Evolutionary conservation across 1,140 invertebrate species (phyloP).

Genomic region (Mylabris phalerata): DNA sequence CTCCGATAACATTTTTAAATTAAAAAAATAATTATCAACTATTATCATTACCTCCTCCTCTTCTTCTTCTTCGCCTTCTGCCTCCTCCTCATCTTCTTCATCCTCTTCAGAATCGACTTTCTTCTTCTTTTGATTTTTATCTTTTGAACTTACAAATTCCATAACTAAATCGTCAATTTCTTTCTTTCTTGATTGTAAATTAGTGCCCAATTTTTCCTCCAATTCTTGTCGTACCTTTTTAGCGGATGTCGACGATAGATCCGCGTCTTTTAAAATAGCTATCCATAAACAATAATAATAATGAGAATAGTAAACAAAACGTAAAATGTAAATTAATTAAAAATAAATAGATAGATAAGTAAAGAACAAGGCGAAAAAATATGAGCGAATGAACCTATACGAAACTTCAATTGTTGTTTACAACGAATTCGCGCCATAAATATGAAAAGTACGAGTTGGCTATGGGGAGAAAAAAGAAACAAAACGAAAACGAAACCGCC

Average conservation of each 20-base stretch:
- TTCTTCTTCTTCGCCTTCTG: constrained; percentile 45
- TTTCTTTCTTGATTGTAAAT: constrained; percentile 70
- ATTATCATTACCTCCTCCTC: constrained; percentile 42
- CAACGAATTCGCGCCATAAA: too few relatives aligned
- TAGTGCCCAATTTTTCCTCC: constrained; percentile 71
- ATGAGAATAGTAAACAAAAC: too few relatives aligned
- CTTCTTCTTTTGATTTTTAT: constrained; percentile 48
- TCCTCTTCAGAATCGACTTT: constrained; percentile 49
- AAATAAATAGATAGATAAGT: too few relatives aligned
- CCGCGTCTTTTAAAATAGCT: constrained; percentile 84
- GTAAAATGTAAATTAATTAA: too few relatives aligned
- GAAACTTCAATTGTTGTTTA: too few relatives aligned
- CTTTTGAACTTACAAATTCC: constrained; percentile 60
- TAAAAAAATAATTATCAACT: too few relatives aligned
- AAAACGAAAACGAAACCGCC: too few relatives aligned
- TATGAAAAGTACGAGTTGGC: too few relatives aligned
- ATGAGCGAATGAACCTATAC: too few relatives aligned
- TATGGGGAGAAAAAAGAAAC: too few relatives aligned
- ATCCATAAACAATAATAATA: constrained; percentile 35
- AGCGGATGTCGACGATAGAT: constrained; percentile 73
- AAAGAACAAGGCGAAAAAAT: too few relatives aligned
- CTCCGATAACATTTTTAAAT: too few relatives aligned
- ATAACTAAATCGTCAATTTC: constrained; percentile 79
- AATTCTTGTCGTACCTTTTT: constrained; percentile 87
- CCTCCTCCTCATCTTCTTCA: constrained; percentile 56